phyloP scores from a whole-genome alignment of 2,113 vertebrate genomes.

The Scalopus aquaticus region DNA sequence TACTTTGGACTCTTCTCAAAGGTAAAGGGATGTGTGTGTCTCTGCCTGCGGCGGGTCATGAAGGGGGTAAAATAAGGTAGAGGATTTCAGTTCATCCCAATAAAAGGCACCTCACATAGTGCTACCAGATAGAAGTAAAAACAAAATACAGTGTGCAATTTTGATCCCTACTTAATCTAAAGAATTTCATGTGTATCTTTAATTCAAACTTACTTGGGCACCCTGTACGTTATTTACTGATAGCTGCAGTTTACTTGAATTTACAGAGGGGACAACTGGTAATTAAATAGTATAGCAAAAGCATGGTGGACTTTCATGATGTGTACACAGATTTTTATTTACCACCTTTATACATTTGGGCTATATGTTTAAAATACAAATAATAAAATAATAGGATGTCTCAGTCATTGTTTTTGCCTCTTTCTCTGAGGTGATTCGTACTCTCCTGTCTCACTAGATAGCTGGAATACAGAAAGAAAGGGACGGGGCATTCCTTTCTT shows the following conservation, averaged over 20 bases:
- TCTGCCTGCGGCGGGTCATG: too few relatives aligned
- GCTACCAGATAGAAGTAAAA: neutral
- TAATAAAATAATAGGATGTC: too few relatives aligned
- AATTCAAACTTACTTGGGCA: neutral
- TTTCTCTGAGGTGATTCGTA: neutral
- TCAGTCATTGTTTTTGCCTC: neutral
- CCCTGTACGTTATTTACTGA: neutral
- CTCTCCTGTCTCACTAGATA: neutral
- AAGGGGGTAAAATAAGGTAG: neutral
- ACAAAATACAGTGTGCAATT: neutral
- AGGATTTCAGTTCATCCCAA: neutral
- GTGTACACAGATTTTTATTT: neutral
- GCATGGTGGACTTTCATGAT: too few relatives aligned
- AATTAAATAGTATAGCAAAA: neutral
- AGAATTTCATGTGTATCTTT: neutral
- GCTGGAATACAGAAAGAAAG: neutral
- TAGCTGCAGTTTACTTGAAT: neutral
- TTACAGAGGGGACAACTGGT: too few relatives aligned
- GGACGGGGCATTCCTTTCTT: neutral
- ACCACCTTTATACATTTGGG: neutral
- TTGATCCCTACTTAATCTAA: neutral
- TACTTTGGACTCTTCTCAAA: neutral
- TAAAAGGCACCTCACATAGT: neutral
- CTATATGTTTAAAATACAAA: too few relatives aligned
- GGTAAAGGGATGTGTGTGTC: neutral